Evolutionary conservation across 92 coral and sea anemone genomes (phyloP).

Genomic region (Epizoanthus fatuus): DNA sequence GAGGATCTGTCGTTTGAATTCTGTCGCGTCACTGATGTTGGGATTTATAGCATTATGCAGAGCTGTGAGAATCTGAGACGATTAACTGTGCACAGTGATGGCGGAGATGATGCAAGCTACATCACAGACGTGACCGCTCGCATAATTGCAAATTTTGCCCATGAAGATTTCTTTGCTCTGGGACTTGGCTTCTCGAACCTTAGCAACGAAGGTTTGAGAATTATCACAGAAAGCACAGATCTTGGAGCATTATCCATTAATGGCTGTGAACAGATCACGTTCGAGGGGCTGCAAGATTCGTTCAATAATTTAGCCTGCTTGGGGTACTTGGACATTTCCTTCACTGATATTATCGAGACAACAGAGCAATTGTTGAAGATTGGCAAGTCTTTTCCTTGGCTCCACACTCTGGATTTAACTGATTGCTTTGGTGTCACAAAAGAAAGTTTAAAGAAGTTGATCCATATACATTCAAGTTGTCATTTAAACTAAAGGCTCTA

Average conservation of each 20-base stretch:
- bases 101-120: conserved; percentile 73
- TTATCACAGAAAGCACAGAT: conserved; percentile 86
- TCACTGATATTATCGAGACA: conserved; percentile 87
- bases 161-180: conserved; percentile 83
- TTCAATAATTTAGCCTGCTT: conserved; percentile 81
- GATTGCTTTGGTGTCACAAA: conserved; percentile 87
- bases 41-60: conserved; percentile 86
- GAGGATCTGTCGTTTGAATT: conserved; percentile 91
- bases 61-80: conserved; percentile 86
- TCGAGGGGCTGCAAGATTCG: conserved; percentile 87
- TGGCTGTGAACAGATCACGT: conserved; percentile 88
- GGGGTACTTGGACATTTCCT: conserved; percentile 90
- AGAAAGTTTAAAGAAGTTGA: conserved; percentile 73
- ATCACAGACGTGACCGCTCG: conserved; percentile 91
- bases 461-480: too few species aligned
- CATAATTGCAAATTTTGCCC: conserved; percentile 87
- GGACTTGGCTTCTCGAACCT: conserved; percentile 97
- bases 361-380: conserved; percentile 88
- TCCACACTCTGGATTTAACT: conserved; percentile 87
- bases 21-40: conserved; percentile 91
- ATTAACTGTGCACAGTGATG: conserved; percentile 86
- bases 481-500: too few species aligned
- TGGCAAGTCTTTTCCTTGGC: conserved; percentile 87
- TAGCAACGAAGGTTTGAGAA: conserved; percentile 91
- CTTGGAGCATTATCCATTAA: conserved; percentile 86